These are phyloP conservation scores for Rhinogobius similis DNA, from an alignment of 2,113 vertebrate genomes.

Conservation along the genomic window DNA sequence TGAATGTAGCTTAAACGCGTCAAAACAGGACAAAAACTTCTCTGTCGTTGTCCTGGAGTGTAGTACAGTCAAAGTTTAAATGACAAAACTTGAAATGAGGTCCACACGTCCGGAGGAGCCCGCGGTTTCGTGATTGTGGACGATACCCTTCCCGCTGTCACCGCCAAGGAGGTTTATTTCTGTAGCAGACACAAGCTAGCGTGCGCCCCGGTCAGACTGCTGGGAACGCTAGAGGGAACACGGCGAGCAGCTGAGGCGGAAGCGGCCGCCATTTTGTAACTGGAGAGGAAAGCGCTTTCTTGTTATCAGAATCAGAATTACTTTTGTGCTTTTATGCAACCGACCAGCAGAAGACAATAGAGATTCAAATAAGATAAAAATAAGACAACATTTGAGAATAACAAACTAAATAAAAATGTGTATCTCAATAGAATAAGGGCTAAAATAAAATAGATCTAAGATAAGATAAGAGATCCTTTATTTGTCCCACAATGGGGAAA, in stretches of 20 bases:
- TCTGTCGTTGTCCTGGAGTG: neutral
- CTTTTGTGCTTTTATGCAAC: no score
- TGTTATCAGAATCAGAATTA: no score
- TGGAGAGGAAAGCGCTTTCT: neutral
- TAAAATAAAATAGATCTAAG: no score
- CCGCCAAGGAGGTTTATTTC: slow-evolving; percentile 27
- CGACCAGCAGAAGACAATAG: no score
- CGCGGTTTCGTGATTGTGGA: neutral
- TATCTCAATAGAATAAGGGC: no score
- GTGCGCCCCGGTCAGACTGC: slow-evolving; percentile 3
- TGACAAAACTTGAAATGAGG: neutral
- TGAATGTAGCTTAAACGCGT: neutral
- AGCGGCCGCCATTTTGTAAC: neutral
- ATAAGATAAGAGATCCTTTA: no score
- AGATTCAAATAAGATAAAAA: no score
- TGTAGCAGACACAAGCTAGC: neutral
- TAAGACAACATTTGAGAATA: no score
- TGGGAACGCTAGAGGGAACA: neutral
- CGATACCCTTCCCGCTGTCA: neutral
- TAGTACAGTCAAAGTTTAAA: neutral
- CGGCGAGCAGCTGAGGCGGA: neutral
- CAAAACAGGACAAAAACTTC: neutral
- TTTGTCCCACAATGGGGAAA: no score
- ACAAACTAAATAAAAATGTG: no score
- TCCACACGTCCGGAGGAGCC: neutral